A percentile compares a stretch with the other conserved stretches of the same genome.
phyloP scores from a whole-genome alignment of 2,113 vertebrate species.

The Saccopteryx bilineata region DNA sequence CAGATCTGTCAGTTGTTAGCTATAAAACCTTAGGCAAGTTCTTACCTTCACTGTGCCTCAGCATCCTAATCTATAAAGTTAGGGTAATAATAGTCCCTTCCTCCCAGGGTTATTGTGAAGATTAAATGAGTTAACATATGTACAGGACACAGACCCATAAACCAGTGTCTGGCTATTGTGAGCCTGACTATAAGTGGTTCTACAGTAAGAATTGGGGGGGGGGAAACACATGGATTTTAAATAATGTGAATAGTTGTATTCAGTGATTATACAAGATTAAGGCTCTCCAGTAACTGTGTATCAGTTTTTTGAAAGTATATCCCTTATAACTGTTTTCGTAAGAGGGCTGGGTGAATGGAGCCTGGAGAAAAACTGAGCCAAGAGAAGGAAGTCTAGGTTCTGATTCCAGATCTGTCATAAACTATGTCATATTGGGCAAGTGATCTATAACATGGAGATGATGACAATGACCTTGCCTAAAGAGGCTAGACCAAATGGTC shows the following conservation, averaged over 20 bases:
- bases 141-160: slow-evolving; percentile 25
- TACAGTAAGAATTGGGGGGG: neutral
- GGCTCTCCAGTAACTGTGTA: neutral
- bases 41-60: neutral
- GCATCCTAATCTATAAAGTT: slow-evolving; percentile 28
- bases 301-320: slow-evolving; percentile 48
- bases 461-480: slow-evolving; percentile 48
- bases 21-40: neutral
- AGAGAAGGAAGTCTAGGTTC: neutral
- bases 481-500: slow-evolving; percentile 12
- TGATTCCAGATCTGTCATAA: neutral
- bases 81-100: slow-evolving; percentile 8
- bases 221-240: slow-evolving; percentile 44
- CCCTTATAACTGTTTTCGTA: neutral
- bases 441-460: slow-evolving; percentile 34
- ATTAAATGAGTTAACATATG: slow-evolving; percentile 10
- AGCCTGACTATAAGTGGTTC: slow-evolving; percentile 49
- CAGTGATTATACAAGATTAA: slow-evolving; percentile 42
- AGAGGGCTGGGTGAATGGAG: slow-evolving; percentile 29
- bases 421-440: neutral
- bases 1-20: neutral
- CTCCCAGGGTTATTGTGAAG: neutral
- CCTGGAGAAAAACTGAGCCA: slow-evolving; percentile 28
- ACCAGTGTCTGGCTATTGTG: slow-evolving; percentile 22
- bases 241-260: slow-evolving; percentile 31